Percentiles rank a stretch among this genome's conserved stretches.
Conservation (phyloP, 2,888 invertebrate genomes). For the Pheosia gnoma region DNA sequence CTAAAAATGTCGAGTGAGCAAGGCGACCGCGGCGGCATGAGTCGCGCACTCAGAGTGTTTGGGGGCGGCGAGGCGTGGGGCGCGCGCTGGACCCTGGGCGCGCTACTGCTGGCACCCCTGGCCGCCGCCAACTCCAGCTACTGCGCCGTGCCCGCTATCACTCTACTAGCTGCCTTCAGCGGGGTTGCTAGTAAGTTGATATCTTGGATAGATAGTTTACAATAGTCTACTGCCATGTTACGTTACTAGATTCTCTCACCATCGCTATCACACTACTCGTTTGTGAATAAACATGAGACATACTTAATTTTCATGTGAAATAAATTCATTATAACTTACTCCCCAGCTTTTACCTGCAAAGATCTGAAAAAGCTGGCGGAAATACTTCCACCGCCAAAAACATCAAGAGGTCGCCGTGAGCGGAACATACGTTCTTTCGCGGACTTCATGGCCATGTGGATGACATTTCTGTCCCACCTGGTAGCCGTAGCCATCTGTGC, state of each 20-base stretch:
- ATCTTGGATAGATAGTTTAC: not conserved
- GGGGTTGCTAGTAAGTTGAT: conserved; percentile 81
- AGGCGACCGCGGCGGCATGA: conserved; percentile 52
- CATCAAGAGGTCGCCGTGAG: conserved; percentile 67
- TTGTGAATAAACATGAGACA: no score
- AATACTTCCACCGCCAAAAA: conserved; percentile 69
- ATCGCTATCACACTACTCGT: no score
- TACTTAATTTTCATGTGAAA: no score
- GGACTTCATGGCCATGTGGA: conserved; percentile 85
- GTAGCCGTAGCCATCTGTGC: conserved; percentile 86
- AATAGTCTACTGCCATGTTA: no score
- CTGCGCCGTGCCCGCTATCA: conserved; percentile 81
- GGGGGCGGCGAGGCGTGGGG: conserved; percentile 71
- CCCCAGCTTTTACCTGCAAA: conserved; percentile 69
- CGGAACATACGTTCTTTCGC: conserved; percentile 79
- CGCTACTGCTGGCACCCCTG: conserved; percentile 82
- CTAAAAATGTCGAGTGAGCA: conserved; percentile 55
- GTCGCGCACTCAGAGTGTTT: conserved; percentile 57
- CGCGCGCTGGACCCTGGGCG: conserved; percentile 84
- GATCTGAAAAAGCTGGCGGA: conserved; percentile 71
- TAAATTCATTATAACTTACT: not conserved
- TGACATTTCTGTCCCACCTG: conserved; percentile 83
- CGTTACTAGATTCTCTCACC: no score
- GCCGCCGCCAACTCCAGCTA: conserved; percentile 85
- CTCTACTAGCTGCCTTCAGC: conserved; percentile 78